Evolutionary conservation across 2,888 invertebrate species (phyloP), one percentile per base, ranked within the genome.

Genomic region (Fragum fragum): DNA sequence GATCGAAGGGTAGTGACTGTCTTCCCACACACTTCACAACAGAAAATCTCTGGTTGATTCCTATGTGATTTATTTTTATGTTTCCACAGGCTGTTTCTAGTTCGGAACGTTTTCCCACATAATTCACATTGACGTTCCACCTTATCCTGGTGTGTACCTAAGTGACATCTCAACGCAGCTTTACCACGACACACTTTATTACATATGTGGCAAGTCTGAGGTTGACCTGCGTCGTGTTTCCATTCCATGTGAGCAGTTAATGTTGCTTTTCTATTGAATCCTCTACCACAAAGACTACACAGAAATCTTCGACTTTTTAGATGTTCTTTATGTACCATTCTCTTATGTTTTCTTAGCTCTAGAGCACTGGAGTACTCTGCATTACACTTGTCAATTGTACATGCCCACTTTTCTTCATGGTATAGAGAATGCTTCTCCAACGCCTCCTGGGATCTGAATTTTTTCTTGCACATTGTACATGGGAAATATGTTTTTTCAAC

Each of bases 101-200:
- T 55, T 57, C 32, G 55, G 36, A 55, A 72, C 21, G 72, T 28
- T 9, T 21, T 55, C 9, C 72, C 72, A 36, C 72, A 72, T 16
- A 36, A n/a, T 28, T 72, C 72, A 26, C 72, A 72, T 18, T 63
- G 63, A 32, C 28, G 28, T 32, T 63, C 28, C 21, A 36, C 16
- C 14, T 29, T 63, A 16, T n/a, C 32, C n/a, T 28, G 23, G 7
- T 63, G 63, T 9, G 63, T 28, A 29, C 1, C 21, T n/a, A 32
- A 18, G 32, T 63, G 63, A n/a, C 28, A 28, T 11, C n/a, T 1
- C 9, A 29, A n/a, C 9, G 63, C 32, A 18, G 14, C 32, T 21
- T 63, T 63, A 16, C n/a, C 9, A 9, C 36, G 23, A 32, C 23
- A 63, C n/a, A 36, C 36, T 21, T 63, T 63, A 18, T 32, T 28